Evolutionary conservation across 2,113 vertebrate genomes (phyloP), one percentile per base, ranked within the genome.

Genomic region (Rousettus leschenaultii): DNA sequence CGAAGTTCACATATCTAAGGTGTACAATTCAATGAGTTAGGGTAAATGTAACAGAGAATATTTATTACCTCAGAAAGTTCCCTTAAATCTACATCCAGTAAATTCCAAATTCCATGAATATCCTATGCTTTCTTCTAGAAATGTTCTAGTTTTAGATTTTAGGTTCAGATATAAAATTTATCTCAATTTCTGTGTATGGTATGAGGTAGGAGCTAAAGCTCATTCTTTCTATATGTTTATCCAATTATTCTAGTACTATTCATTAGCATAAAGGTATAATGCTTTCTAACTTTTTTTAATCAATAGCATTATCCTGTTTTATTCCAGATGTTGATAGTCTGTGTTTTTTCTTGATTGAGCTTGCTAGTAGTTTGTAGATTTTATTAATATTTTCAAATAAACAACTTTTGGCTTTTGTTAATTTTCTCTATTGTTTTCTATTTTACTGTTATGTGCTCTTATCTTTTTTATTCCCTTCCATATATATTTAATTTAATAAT

Each of bases 351-450:
- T 40, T 70, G 2, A 71, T 70, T 28, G 77, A 26, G 8, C 43
- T 75, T 78, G 14, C 16, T 78, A 87, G 43, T 48, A 65, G 26
- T 71, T 71, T 57, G 71, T 88, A 57, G 57, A 77, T 91, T 87
- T 87, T 78, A 73, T 91, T 83, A 84, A 65, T 73, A 45, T 88
- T 79, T 95, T 95, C 83, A 78, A 94, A 97, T 71, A 66, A 57
- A 35, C 19, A 53, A 65, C 7, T 68, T 57, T 57, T 51, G 24
- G 8, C 35, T 79, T 91, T 51, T 57, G 24, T 48, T 88, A 43
- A 55, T 79, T 86, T 94, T 74, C n/a, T 65, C 63, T 80, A 26
- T 53, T 75, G 12, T 73, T 61, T 86, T 79, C 26, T 68, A 38
- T n/a, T 38, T 43, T 57, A 45, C 22, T 30, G 1, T 53, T 73